Evolutionary conservation across 2,888 invertebrate genomes (phyloP).

Genomic region (Polylopha cassiicola): DNA sequence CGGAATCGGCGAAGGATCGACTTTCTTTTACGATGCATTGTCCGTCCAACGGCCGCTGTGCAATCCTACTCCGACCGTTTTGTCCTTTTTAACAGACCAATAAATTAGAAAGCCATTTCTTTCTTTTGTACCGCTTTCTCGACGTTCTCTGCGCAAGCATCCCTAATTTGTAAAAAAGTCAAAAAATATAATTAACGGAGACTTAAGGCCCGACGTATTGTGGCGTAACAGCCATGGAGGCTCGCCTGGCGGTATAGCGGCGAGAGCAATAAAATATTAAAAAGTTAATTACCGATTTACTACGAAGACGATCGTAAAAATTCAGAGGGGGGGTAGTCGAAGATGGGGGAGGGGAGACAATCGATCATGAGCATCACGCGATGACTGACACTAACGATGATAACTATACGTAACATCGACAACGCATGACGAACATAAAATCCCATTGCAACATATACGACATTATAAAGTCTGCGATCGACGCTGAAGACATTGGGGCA

Average conservation of each 20-base stretch:
- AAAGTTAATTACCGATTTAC: constrained; percentile 27
- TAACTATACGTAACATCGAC: too few species aligned
- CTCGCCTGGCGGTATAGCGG: constrained; percentile 18
- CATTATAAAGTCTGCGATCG: too few species aligned
- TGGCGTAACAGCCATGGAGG: constrained; percentile 6
- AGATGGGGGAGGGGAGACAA: constrained; percentile 1
- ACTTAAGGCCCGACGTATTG: constrained; percentile 7
- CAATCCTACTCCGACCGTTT: constrained; percentile 48
- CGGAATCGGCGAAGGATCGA: too few species aligned
- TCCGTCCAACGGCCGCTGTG: constrained; percentile 33
- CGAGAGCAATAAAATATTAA: constrained; percentile 29
- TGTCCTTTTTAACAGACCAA: constrained; percentile 43
- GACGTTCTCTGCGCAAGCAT: constrained; percentile 42
- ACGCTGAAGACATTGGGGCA: too few species aligned
- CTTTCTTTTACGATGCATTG: constrained; percentile 16
- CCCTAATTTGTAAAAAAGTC: constrained; percentile 27
- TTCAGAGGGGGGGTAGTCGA: constrained; percentile 16
- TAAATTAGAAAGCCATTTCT: constrained; percentile 61
- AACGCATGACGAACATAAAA: too few species aligned
- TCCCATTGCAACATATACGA: too few species aligned
- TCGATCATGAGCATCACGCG: constrained; percentile 6
- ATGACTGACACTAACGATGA: too few species aligned
- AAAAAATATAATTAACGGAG: constrained; percentile 16
- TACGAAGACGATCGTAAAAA: constrained; percentile 27
- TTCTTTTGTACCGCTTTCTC: constrained; percentile 35